Percentiles rank a stretch among this genome's conserved stretches.
Evolutionary conservation across 2,888 invertebrate genomes (phyloP).

Genomic region (Elegia similella): DNA sequence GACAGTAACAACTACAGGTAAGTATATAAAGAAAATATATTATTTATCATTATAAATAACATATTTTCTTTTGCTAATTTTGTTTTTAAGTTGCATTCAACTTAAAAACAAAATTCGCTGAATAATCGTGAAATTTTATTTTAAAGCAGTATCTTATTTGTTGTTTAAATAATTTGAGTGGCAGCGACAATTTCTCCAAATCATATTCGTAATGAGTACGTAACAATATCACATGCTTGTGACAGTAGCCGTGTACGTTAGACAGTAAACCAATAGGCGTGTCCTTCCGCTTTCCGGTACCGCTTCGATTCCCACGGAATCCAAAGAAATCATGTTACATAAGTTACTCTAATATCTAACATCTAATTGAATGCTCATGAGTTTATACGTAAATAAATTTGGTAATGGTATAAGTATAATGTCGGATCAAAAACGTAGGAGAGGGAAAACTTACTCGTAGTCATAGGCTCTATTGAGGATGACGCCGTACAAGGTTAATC

Average conservation of each 20-base stretch:
- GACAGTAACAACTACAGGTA: too few species aligned
- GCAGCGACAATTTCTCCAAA: neutral
- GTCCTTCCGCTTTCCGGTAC: slow-evolving; percentile 10
- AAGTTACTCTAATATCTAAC: neutral
- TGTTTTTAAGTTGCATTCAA: too few species aligned
- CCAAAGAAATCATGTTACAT: neutral
- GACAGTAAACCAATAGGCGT: neutral
- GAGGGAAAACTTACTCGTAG: too few species aligned
- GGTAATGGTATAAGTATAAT: too few species aligned
- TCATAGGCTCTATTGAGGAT: too few species aligned
- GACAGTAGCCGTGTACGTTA: neutral
- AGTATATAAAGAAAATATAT: too few species aligned
- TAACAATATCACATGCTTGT: slow-evolving; percentile 1
- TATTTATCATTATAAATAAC: too few species aligned
- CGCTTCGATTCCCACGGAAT: slow-evolving; percentile 10
- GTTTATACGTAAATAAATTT: too few species aligned
- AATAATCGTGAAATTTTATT: neutral
- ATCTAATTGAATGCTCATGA: neutral
- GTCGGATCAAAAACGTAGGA: too few species aligned
- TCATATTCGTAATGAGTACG: neutral
- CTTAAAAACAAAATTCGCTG: too few species aligned
- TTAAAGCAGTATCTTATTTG: neutral
- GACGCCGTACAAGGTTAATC: too few species aligned
- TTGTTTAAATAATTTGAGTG: neutral
- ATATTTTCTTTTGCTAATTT: too few species aligned